A percentile compares a stretch with the other conserved stretches of the same genome.
Conservation (phyloP, 1,140 invertebrate genomes). For the Batillaria attramentaria region DNA sequence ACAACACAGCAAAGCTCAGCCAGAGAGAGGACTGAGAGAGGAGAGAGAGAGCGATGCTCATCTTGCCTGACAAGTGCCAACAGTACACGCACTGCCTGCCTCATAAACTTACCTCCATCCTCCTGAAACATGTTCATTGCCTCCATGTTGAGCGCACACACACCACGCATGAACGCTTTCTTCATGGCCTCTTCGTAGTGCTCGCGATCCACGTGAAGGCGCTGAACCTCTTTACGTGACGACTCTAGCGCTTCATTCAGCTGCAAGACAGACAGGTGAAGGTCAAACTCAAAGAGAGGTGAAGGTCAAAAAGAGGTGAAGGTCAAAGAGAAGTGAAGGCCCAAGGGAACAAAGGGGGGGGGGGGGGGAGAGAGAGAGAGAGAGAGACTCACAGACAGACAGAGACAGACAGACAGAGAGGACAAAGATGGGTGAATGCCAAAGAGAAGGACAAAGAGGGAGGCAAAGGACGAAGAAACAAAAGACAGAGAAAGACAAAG, state of each 20-base stretch:
- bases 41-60: neutral
- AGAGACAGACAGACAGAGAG: conserved; percentile 31
- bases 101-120: conserved; percentile 49
- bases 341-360: neutral
- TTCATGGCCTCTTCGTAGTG: conserved; percentile 69
- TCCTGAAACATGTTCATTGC: conserved; percentile 71
- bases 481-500: neutral
- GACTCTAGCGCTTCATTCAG: conserved; percentile 58
- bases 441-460: conserved; percentile 13
- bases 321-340: neutral
- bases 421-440: neutral
- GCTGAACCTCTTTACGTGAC: conserved; percentile 55
- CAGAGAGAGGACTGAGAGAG: neutral
- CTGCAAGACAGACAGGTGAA: conserved; percentile 32
- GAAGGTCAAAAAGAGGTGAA: neutral
- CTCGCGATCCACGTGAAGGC: conserved; percentile 63
- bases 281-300: neutral
- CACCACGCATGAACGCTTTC: conserved; percentile 71
- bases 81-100: conserved; percentile 14
- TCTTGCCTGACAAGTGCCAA: neutral
- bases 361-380: neutral
- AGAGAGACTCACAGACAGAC: neutral
- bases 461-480: neutral
- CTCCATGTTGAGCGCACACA: conserved; percentile 72
- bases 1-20: neutral